Conservation (phyloP, 2,797 vertebrate genomes). For the Triplophysa yarkandensis region DNA sequence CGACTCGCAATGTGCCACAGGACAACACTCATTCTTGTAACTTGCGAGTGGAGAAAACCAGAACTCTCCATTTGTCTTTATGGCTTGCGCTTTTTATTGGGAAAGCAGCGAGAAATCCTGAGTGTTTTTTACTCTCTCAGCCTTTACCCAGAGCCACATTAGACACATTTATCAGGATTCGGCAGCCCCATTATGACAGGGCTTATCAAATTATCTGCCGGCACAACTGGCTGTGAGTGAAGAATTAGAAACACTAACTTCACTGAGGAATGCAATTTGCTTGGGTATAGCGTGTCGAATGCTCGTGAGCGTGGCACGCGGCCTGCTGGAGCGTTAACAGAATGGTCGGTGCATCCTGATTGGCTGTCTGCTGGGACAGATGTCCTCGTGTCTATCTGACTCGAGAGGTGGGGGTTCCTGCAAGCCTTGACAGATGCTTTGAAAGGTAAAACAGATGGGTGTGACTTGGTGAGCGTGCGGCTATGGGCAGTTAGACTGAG, state of each 20-base stretch:
- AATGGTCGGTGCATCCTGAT: conserved; percentile 74
- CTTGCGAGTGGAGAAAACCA: conserved; percentile 21
- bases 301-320: conserved; percentile 65
- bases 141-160: conserved; percentile 72
- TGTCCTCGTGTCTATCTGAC: conserved; percentile 76
- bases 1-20: conserved; percentile 28
- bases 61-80: conserved; percentile 72
- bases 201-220: conserved; percentile 80
- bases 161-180: conserved; percentile 79
- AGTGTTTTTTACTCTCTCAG: conserved; percentile 50
- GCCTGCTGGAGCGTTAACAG: conserved; percentile 74
- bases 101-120: conserved; percentile 69
- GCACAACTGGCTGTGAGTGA: conserved; percentile 75
- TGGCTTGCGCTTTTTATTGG: conserved; percentile 69
- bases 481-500: conserved; percentile 66
- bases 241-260: conserved; percentile 76
- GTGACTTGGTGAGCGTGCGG: conserved; percentile 60
- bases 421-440: conserved; percentile 81
- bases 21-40: conserved; percentile 40
- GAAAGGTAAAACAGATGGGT: conserved; percentile 83
- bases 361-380: conserved; percentile 81
- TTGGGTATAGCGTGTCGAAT: conserved; percentile 78
- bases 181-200: conserved; percentile 75
- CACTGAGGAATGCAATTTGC: conserved; percentile 77
- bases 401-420: conserved; percentile 76